Conservation (phyloP, 2,113 vertebrate genomes). For the Amphiprion ocellaris region DNA sequence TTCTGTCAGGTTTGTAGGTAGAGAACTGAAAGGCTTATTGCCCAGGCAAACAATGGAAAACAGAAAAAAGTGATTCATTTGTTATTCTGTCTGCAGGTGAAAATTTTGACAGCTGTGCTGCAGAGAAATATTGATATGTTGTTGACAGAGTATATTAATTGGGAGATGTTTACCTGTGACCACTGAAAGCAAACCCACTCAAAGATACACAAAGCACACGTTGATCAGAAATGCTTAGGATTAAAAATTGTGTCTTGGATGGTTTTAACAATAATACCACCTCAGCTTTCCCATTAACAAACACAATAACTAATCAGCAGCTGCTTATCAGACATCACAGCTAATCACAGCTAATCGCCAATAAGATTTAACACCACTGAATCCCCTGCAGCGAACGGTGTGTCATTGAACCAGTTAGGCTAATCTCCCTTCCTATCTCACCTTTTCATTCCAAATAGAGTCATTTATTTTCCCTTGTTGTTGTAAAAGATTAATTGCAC, state of each 20-base stretch:
- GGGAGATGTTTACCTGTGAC: constrained; percentile 18
- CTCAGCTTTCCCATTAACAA: constrained; percentile 37
- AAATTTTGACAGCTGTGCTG: constrained; percentile 27
- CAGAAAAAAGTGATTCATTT: constrained; percentile 52
- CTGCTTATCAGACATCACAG: constrained; percentile 59
- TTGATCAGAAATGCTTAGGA: neutral
- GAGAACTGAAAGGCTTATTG: constrained; percentile 64
- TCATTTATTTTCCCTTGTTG: constrained; percentile 54
- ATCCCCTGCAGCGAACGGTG: constrained; percentile 19
- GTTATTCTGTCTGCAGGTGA: constrained; percentile 41
- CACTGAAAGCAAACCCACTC: neutral
- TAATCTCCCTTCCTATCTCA: constrained; percentile 49
- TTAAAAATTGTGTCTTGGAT: neutral
- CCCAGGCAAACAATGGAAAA: constrained; percentile 35
- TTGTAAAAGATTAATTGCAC: constrained; percentile 55
- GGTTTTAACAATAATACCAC: constrained; percentile 10
- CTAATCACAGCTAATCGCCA: constrained; percentile 45
- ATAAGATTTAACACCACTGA: constrained; percentile 28
- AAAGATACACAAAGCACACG: neutral
- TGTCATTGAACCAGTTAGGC: constrained; percentile 50
- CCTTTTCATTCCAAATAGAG: constrained; percentile 55
- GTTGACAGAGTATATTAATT: constrained; percentile 10
- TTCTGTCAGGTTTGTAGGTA: constrained; percentile 64
- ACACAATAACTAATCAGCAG: constrained; percentile 40
- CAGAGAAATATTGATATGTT: constrained; percentile 2